Base-by-base conservation (phyloP, 2,797 vertebrate genomes). In the Scyliorhinus canicula region DNA sequence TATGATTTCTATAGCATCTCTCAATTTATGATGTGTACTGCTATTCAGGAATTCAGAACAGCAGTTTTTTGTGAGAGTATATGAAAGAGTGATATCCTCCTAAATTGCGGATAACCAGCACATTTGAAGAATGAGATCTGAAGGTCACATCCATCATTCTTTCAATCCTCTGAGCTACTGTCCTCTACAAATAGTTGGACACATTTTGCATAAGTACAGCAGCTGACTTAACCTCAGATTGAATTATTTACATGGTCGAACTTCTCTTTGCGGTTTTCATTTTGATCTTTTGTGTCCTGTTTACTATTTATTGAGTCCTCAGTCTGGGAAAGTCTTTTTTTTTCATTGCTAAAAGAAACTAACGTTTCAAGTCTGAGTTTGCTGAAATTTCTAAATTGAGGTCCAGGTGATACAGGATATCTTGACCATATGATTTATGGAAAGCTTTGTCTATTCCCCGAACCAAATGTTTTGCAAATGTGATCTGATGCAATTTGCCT, bases 251-350 rank as follows among this genome's bases (percentile, higher is more conserved):
- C 47, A 55, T 90, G 86, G 57, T 90, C 31, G 14, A 90, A 90
- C 55, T 24, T n/a, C 55, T n/a, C 52, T 90, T 35, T 90, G 55
- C 35, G 52, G 50, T 88, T 16, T 88, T 31, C 16, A 88, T 82
- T 96, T 96, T 95, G 50, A 96, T 90, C 69, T 96, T 95, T 6
- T 93, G 95, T 71, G 93, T 96, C 95, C 96, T 26, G 95, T 96
- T 95, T 96, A 95, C 96, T 96, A 95, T 95, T 95, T 95, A 88
- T 96, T 96, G 65, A 95, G 71, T 95, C 44, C 91, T 47, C 40
- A 1, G 79, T 47, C 16, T 82, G 5, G 21, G 21, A 47, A 82
- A 82, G 79, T 47, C 21, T 47, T 82, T 47, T 21, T 24, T 74
- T 35, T 35, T 71, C 96, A 26, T 96, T 96, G 94, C 95, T 96